Evolutionary conservation across 2,797 vertebrate species (phyloP).

Genomic region (Anas bahamensis): DNA sequence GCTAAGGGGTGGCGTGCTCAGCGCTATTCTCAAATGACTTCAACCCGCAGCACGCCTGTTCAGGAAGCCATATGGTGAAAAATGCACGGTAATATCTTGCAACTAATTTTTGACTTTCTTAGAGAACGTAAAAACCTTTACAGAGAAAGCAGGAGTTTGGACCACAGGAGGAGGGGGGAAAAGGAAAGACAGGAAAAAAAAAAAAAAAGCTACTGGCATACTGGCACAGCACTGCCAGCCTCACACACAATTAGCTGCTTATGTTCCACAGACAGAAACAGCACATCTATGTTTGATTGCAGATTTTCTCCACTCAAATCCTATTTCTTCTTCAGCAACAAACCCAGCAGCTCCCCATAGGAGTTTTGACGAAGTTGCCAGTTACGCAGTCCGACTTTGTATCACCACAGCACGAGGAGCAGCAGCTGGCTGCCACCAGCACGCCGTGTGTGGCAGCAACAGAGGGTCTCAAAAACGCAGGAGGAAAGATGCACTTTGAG

Average conservation of each 20-base stretch:
- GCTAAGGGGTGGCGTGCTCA: background rate
- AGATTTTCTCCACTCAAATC: background rate
- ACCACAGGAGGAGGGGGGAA: background rate
- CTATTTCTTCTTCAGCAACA: background rate
- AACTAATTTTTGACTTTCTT: background rate
- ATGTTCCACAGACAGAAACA: background rate
- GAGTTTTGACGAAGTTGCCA: background rate
- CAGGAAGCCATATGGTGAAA: background rate
- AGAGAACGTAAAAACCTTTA: background rate
- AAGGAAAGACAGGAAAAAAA: accelerated
- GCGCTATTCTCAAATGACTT: background rate
- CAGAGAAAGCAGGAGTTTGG: background rate
- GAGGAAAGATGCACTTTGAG: background rate
- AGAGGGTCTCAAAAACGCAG: background rate
- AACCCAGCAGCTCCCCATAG: background rate
- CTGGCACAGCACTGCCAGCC: background rate
- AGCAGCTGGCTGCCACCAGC: background rate
- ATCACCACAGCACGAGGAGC: background rate
- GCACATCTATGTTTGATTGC: background rate
- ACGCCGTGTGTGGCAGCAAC: background rate
- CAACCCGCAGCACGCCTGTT: background rate
- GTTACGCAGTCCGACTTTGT: background rate
- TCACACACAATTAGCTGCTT: background rate
- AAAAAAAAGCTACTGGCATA: background rate
- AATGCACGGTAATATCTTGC: background rate